These are phyloP conservation scores for Clunio marinus DNA, from an alignment of 2,888 invertebrate species.

Conservation along the genomic window DNA sequence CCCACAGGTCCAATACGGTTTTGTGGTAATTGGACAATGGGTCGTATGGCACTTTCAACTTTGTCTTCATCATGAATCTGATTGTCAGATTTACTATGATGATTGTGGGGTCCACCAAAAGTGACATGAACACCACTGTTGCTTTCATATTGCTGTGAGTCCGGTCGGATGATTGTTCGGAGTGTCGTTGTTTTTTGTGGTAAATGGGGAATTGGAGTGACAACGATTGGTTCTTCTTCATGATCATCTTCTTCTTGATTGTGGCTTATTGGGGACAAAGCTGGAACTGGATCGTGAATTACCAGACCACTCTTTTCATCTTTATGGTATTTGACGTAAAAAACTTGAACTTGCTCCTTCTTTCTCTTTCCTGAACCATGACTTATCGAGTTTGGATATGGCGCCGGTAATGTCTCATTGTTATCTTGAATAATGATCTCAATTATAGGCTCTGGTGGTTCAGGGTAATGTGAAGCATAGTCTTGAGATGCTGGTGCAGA, in stretches of 20 bases:
- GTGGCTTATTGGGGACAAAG: constrained; percentile 67
- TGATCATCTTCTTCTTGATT: constrained; percentile 54
- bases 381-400: constrained; percentile 54
- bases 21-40: constrained; percentile 56
- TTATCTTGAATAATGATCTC: constrained; percentile 90
- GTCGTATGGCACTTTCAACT: constrained; percentile 64
- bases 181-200: constrained; percentile 69
- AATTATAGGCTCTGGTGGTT: constrained; percentile 83
- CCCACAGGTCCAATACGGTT: constrained; percentile 12
- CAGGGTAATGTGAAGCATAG: constrained; percentile 56
- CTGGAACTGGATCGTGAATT: constrained; percentile 75
- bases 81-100: constrained; percentile 50
- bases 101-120: constrained; percentile 62
- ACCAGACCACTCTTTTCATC: constrained; percentile 66
- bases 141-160: constrained; percentile 77
- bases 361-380: constrained; percentile 53
- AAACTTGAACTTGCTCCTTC: constrained; percentile 84
- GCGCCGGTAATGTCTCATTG: constrained; percentile 71
- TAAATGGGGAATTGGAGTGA: constrained; percentile 52
- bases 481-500: constrained; percentile 9
- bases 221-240: constrained; percentile 51
- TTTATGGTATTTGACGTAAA: constrained; percentile 86
- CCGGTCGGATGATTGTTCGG: constrained; percentile 79
- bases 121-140: constrained; percentile 77
- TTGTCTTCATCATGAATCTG: constrained; percentile 53